Base-by-base conservation (phyloP, 2,888 invertebrate genomes). In the Melanostoma mellinum region DNA sequence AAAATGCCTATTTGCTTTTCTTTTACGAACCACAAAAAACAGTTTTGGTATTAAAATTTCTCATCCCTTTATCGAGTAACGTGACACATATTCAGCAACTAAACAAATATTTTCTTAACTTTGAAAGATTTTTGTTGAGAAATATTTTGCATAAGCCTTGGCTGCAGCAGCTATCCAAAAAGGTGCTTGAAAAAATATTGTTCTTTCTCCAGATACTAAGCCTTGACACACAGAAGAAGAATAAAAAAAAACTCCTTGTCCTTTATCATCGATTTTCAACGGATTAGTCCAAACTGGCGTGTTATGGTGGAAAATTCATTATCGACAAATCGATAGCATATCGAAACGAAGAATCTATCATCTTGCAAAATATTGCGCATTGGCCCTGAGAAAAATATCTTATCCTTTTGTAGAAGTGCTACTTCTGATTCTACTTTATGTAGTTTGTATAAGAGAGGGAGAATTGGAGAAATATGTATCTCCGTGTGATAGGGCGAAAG, bases 261-360 rank as follows among this genome's bases (percentile, higher is more conserved):
- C 78, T 69, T 78, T 69, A 61, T 56, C 35, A 36, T 10, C 63
- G 55, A 73, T 73, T 73, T 63, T 63, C 38, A 55, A 58, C 78
- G 82, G 82, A 82, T 82, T 82, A 77, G 55, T 68, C 68, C 40
- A 48, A 63, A 73, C 52, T 63, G 73, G 63, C 78, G 82, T 82
- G 82, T 68, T 82, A 69, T 82, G 58, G 76, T 78, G 82, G 82
- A 82, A 82, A 82, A 82, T 82, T 74, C 73, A 58, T 65, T 69
- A 69, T 82, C 78, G 73, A 78, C 82, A 82, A 82, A 82, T 82
- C 73, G 82, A 78, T 82, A 78, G 78, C 82, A 82, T 78, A 78
- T 82, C 82, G 73, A 78, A 82, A 63, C 1, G 69, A 9, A 42
- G 48, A 78, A 82, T 82, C 78, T 63, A 78, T 82, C 78, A 73